Conservation (phyloP, 2,113 vertebrate genomes). For the Sceloporus undulatus region DNA sequence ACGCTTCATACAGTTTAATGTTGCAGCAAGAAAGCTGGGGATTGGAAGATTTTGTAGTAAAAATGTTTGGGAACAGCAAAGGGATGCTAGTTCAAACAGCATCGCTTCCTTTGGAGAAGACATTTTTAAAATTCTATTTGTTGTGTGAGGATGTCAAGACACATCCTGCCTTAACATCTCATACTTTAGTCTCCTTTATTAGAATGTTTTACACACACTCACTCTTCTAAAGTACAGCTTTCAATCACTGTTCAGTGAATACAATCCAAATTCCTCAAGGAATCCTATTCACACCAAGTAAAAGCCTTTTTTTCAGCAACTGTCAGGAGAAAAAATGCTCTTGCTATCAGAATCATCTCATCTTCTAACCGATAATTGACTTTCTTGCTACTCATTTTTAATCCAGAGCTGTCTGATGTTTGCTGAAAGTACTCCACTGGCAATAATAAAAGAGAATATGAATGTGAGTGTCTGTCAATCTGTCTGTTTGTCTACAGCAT, state of each 20-base stretch:
- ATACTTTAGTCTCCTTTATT: background rate
- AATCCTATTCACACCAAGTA: background rate
- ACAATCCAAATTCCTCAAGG: constrained; percentile 10
- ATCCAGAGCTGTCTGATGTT: background rate
- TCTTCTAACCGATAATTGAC: constrained; percentile 8
- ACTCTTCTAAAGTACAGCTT: constrained; percentile 5
- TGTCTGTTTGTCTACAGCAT: too few species aligned
- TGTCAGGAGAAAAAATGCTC: constrained; percentile 31
- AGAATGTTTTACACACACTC: background rate
- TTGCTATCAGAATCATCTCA: background rate
- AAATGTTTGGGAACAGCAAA: background rate
- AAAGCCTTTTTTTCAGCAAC: constrained; percentile 6
- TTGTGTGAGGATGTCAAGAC: background rate
- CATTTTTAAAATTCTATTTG: background rate
- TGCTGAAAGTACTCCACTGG: constrained; percentile 13
- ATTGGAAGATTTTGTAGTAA: background rate
- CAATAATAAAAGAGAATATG: too few species aligned
- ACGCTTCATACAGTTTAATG: background rate
- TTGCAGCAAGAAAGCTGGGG: background rate
- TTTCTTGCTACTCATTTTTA: constrained; percentile 19
- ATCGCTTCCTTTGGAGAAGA: background rate
- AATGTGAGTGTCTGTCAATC: too few species aligned
- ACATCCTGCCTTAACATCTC: background rate
- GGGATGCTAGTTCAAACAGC: background rate
- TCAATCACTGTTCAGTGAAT: background rate